Evolutionary conservation across 2,113 vertebrate species (phyloP), one percentile per base, ranked within the genome.

Genomic region (Xyliphius kryptos): DNA sequence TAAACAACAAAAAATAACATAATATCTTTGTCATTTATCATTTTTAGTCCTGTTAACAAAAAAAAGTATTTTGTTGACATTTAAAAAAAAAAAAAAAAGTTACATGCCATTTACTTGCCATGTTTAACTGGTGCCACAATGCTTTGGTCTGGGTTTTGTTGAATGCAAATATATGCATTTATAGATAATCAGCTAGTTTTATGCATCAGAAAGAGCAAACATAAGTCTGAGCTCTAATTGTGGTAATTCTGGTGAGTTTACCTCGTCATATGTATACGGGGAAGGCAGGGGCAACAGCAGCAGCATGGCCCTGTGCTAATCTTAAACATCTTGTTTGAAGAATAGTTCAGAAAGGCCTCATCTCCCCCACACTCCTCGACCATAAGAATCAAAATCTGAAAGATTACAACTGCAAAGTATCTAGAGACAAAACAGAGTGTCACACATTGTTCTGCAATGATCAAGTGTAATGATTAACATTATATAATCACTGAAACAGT

Each of bases 361-460:
- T 91, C 86, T 4, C 90, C 89, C 2, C 88, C 88, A 0, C 88
- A 79, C 77, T 94, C 91, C 69, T 89, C 89, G 52, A 91, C 63
- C 89, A 94, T 88, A 87, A 94, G 74, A 50, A 88, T 62, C 74
- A 91, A 80, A 82, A 91, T 90, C 78, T 92, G 91, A 79, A 90
- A 91, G 74, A 92, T 89, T 73, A 91, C 87, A 3, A 89, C 63
- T 32, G 90, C 85, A 76, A 92, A 91, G 78, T 93, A 92, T 61
- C 88, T 91, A 52, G 17, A 60, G 48, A 48, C 8, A 63, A 44
- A 14, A 57, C 32, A 56, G 12, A 5, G 19, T 6, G 26, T 21
- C 12, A 37, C 6, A 17, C 14, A 22, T 11, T 6, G 26, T 32
- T 32, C 26, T 5, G 26, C 26, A 32, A 32, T 32, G 26, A 32